Conservation (phyloP, 2,113 vertebrate genomes). For the Atlantisia rogersi region DNA sequence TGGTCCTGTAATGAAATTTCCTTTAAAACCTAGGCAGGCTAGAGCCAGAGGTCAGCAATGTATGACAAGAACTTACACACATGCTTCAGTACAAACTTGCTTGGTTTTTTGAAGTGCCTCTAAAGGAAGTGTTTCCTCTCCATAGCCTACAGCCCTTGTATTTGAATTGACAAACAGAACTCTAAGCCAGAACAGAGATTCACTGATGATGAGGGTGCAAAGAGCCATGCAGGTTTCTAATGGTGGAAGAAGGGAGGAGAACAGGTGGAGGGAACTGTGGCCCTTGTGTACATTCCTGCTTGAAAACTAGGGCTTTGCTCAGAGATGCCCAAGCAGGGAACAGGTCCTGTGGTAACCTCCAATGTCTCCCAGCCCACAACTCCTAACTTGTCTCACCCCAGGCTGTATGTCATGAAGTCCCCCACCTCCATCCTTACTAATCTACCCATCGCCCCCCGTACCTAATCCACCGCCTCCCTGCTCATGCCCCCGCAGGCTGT, state of each 20-base stretch:
- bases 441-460: fast-evolving
- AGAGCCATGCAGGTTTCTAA: background rate
- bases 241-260: background rate
- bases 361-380: background rate
- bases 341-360: too few species aligned
- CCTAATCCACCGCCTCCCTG: background rate
- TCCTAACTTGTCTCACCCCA: background rate
- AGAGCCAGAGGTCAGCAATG: background rate
- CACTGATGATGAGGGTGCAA: fast-evolving
- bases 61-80: background rate
- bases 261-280: background rate
- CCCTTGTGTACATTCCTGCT: background rate
- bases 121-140: background rate
- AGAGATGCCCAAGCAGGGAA: background rate
- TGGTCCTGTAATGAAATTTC: background rate
- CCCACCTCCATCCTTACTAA: background rate
- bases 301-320: background rate
- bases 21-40: background rate
- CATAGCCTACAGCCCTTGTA: background rate
- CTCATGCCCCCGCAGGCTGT: fast-evolving
- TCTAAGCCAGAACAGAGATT: background rate
- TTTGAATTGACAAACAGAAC: background rate
- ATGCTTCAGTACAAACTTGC: background rate
- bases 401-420: too few species aligned
- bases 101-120: background rate